Evolutionary conservation across 2,797 vertebrate species (phyloP).

Genomic region (Thaleichthys pacificus): DNA sequence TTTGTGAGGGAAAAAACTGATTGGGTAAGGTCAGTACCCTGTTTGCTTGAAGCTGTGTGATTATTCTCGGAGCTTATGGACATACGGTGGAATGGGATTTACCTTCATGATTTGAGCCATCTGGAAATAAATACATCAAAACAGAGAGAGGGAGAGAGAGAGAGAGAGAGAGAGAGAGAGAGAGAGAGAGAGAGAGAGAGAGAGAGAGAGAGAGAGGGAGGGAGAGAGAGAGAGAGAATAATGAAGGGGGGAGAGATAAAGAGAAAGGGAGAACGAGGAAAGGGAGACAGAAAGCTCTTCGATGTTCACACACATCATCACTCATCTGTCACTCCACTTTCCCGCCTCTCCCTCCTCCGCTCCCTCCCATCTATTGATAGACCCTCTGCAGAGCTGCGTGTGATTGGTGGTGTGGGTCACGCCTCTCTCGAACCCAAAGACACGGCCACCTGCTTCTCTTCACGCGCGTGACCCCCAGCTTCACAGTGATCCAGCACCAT

Average conservation of each 20-base stretch:
- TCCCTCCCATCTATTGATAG: conserved; percentile 36
- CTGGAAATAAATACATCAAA: neutral
- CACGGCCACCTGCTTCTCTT: neutral
- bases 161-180: neutral
- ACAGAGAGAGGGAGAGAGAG: neutral
- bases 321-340: conserved; percentile 49
- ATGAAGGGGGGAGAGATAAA: too few species aligned
- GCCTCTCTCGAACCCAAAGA: neutral
- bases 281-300: too few species aligned
- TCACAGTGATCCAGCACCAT: neutral
- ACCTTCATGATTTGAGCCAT: neutral
- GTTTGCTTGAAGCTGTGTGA: too few species aligned
- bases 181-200: too few species aligned
- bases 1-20: too few species aligned
- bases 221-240: neutral
- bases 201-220: neutral
- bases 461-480: neutral
- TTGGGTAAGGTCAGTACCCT: too few species aligned
- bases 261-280: too few species aligned
- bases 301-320: conserved; percentile 42
- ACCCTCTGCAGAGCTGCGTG: conserved; percentile 24
- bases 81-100: too few species aligned
- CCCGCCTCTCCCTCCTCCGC: conserved; percentile 49
- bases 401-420: conserved; percentile 12
- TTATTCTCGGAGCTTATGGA: too few species aligned